phyloP scores from a whole-genome alignment of 1,140 invertebrate species.

The Drosophila dunni region DNA sequence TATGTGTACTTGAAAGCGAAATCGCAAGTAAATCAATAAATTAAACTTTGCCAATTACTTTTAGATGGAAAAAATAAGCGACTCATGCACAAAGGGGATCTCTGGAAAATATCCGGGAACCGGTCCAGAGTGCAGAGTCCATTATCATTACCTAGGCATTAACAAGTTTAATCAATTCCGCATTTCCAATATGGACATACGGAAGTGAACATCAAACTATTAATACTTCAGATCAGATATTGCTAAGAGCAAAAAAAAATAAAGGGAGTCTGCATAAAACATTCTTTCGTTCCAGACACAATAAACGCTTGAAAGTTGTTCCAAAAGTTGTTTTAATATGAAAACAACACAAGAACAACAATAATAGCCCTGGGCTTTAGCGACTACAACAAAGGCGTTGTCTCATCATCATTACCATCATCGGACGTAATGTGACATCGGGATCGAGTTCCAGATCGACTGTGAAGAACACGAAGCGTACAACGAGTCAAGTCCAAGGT shows the following conservation, averaged over 20 bases:
- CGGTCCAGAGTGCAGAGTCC: conserved; percentile 6
- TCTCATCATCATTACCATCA: conserved; percentile 9
- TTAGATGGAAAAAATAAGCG: conserved; percentile 6
- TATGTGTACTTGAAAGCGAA: conserved; percentile 57
- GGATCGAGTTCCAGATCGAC: neutral
- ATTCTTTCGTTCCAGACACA: conserved; percentile 41
- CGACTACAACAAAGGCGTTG: conserved; percentile 13
- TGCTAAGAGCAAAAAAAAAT: conserved; percentile 8
- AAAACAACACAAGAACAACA: conserved; percentile 28
- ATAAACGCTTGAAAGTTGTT: conserved; percentile 73
- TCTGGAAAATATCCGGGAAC: conserved; percentile 29
- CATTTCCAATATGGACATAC: conserved; percentile 60
- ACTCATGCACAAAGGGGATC: conserved; percentile 7
- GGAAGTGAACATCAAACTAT: conserved; percentile 55
- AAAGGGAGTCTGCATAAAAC: conserved; percentile 31
- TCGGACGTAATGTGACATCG: conserved; percentile 17
- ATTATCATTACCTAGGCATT: conserved; percentile 39
- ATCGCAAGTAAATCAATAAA: conserved; percentile 24
- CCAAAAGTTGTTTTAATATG: conserved; percentile 59
- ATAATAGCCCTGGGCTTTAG: conserved; percentile 2
- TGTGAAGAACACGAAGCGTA: neutral
- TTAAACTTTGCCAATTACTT: conserved; percentile 16
- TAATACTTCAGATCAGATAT: conserved; percentile 40
- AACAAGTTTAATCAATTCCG: conserved; percentile 40
- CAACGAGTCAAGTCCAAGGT: conserved; percentile 69